A percentile compares a stretch with the other conserved stretches of the same genome.
Conservation (phyloP, 2,797 vertebrate species). For the Peromyscus attwateri region DNA sequence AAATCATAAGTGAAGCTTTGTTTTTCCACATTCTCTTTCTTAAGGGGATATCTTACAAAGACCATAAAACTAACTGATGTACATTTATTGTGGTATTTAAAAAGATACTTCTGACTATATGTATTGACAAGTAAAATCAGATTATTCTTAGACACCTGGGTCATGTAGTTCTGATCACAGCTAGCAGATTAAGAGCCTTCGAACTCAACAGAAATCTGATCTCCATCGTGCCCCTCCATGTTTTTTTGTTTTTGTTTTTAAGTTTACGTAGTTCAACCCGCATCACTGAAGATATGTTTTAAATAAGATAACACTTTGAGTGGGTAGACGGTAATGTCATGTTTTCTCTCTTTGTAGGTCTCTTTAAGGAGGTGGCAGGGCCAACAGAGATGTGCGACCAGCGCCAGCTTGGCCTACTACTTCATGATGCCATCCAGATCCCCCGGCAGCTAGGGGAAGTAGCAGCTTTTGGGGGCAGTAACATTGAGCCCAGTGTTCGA, state of each 20-base stretch:
- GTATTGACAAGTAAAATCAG: neutral
- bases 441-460: constrained; percentile 97
- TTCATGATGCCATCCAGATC: constrained; percentile 98
- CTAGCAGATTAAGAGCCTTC: neutral
- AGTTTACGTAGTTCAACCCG: neutral
- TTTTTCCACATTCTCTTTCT: neutral
- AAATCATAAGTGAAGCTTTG: neutral
- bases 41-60: neutral
- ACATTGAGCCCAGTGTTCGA: constrained; percentile 98
- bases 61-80: neutral
- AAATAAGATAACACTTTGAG: neutral
- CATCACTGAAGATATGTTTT: neutral
- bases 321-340: neutral
- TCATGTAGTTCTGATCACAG: neutral
- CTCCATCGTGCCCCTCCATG: neutral
- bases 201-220: neutral
- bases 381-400: constrained; percentile 96
- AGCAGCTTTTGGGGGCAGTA: constrained; percentile 97
- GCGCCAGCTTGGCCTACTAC: constrained; percentile 95
- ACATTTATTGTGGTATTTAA: neutral
- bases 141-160: neutral
- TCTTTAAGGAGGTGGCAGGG: constrained; percentile 96
- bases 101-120: neutral
- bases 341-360: constrained; percentile 88
- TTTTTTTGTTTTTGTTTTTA: neutral